A percentile compares a stretch with the other conserved stretches of the same genome.
phyloP scores from a whole-genome alignment of 2,113 vertebrate species.

The Toxotes chatareus region DNA sequence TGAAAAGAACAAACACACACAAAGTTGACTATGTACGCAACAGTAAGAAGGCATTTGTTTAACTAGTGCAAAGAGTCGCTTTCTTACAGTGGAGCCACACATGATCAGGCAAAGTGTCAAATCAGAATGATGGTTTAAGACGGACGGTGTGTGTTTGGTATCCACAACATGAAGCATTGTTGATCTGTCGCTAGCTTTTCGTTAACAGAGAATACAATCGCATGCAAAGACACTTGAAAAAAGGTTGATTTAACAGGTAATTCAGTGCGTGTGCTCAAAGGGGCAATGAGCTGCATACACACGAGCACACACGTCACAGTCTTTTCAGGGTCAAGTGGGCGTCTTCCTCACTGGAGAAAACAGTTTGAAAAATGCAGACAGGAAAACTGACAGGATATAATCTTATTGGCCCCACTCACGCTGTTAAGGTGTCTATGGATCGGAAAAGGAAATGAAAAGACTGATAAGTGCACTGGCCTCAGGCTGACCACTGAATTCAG shows the following conservation, averaged over 20 bases:
- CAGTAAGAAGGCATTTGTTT: neutral
- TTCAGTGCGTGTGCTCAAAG: neutral
- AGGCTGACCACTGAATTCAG: neutral
- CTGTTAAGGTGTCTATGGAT: neutral
- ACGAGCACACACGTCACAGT: neutral
- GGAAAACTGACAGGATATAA: neutral
- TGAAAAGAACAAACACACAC: slow-evolving; percentile 59
- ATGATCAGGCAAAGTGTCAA: neutral
- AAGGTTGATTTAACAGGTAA: neutral
- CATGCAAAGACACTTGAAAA: neutral
- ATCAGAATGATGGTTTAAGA: neutral
- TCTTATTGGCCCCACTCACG: neutral
- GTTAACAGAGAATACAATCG: neutral
- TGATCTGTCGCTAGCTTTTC: neutral
- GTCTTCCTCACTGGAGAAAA: slow-evolving; percentile 8
- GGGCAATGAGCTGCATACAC: neutral
- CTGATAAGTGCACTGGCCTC: neutral
- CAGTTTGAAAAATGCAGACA: neutral
- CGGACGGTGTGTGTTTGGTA: neutral
- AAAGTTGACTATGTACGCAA: neutral
- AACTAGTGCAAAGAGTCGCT: neutral
- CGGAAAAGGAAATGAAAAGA: neutral
- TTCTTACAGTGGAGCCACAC: slow-evolving; percentile 7
- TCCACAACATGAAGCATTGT: neutral
- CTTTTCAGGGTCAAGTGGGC: slow-evolving; percentile 22